A percentile compares a stretch with the other conserved stretches of the same genome.
Conservation (phyloP, 2,797 vertebrate genomes). For the Neostethus bicornis region DNA sequence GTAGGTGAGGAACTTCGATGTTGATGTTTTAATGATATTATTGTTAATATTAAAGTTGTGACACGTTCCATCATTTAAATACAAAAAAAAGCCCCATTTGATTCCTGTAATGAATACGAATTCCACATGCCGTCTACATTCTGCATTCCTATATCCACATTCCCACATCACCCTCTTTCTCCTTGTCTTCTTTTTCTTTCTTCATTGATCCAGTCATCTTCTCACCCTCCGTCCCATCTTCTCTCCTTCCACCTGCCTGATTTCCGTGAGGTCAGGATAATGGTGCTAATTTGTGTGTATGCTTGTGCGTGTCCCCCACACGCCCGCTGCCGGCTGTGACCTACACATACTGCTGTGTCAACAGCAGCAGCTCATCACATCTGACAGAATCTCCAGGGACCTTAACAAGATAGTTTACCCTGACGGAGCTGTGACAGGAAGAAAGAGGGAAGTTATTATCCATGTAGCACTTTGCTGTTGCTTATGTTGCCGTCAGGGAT, state of each 20-base stretch:
- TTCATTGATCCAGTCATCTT: constrained; percentile 53
- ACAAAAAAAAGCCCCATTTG: too few species aligned
- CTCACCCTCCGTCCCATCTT: constrained; percentile 26
- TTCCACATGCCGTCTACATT: background rate
- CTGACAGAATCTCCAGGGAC: constrained; percentile 40
- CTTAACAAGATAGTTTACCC: constrained; percentile 58
- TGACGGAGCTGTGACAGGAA: constrained; percentile 22
- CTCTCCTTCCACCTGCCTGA: constrained; percentile 28
- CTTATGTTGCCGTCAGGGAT: constrained; percentile 41
- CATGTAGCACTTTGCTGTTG: constrained; percentile 34
- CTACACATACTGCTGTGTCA: constrained; percentile 71
- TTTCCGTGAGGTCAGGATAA: constrained; percentile 63
- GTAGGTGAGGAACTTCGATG: too few species aligned
- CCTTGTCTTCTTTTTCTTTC: constrained; percentile 11
- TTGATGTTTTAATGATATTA: too few species aligned
- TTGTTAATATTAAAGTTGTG: too few species aligned
- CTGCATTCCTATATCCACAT: constrained; percentile 1
- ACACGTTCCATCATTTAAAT: too few species aligned
- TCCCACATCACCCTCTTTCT: constrained; percentile 3
- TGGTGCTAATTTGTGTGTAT: constrained; percentile 68
- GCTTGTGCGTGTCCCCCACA: constrained; percentile 58
- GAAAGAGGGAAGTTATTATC: constrained; percentile 30
- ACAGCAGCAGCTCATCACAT: constrained; percentile 45
- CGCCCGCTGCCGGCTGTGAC: constrained; percentile 60
- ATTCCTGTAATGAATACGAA: background rate